A percentile compares a stretch with the other conserved stretches of the same genome.
phyloP scores from a whole-genome alignment of 2,113 vertebrate genomes.

The Alosa alosa region DNA sequence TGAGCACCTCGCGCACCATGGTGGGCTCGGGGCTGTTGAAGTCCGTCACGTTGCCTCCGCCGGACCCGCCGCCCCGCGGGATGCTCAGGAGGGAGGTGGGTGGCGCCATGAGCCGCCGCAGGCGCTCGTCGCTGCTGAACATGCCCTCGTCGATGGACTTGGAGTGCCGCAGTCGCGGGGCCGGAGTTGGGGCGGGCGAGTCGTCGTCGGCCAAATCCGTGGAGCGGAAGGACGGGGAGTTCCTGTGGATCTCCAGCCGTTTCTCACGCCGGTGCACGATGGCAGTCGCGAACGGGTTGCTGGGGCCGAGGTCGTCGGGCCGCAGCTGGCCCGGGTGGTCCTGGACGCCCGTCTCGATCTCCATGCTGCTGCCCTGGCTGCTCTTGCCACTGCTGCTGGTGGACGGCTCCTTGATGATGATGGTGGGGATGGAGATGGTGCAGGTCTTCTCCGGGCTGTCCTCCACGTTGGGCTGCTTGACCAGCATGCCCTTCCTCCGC shows the following conservation, averaged over 20 bases:
- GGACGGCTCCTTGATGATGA: conserved; percentile 89
- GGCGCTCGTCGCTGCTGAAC: conserved; percentile 73
- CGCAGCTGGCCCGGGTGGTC: conserved; percentile 79
- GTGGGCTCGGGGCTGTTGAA: conserved; percentile 70
- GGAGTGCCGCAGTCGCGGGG: conserved; percentile 71
- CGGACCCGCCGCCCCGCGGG: conserved; percentile 44
- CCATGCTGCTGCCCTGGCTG: conserved; percentile 90
- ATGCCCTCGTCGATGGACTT: conserved; percentile 79
- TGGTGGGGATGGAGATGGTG: conserved; percentile 87
- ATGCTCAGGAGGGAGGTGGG: conserved; percentile 59
- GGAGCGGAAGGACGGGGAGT: conserved; percentile 84
- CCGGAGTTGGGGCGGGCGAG: conserved; percentile 65
- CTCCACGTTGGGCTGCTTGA: conserved; percentile 87
- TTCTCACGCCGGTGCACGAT: conserved; percentile 82
- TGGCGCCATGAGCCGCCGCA: conserved; percentile 68
- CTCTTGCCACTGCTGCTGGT: conserved; percentile 91
- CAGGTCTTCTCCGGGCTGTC: conserved; percentile 84
- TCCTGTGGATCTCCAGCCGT: conserved; percentile 80
- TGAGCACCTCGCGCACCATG: conserved; percentile 61
- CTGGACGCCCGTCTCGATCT: conserved; percentile 76
- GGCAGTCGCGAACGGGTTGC: conserved; percentile 81
- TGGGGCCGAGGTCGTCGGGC: conserved; percentile 69
- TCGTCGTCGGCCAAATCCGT: conserved; percentile 85
- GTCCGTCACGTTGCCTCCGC: conserved; percentile 68
- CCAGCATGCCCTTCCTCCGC: conserved; percentile 83